A percentile compares a stretch with the other conserved stretches of the same genome.
Conservation (phyloP, 2,888 invertebrate genomes). For the Sympetrum striolatum region DNA sequence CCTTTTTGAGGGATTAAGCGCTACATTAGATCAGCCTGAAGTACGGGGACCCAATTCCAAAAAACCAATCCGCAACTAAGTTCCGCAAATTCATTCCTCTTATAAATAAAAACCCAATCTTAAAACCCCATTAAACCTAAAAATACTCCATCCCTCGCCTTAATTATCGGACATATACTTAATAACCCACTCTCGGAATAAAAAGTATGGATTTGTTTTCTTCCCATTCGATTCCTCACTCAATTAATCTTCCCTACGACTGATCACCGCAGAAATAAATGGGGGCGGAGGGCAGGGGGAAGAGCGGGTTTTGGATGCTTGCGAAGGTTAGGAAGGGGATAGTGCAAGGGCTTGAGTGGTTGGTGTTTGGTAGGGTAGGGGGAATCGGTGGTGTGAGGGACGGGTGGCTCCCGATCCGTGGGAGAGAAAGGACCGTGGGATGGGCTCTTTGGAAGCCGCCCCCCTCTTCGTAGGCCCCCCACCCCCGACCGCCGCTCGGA, state of each 20-base stretch:
- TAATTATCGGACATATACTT: not conserved
- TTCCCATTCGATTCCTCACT: not conserved
- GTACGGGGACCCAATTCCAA: slow-evolving; percentile 54
- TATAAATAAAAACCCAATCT: slow-evolving; percentile 56
- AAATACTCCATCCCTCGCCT: slow-evolving; percentile 52
- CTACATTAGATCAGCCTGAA: slow-evolving; percentile 49
- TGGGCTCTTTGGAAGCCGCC: not conserved
- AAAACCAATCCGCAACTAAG: slow-evolving; percentile 54
- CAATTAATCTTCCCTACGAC: not conserved
- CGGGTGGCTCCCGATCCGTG: slow-evolving; percentile 59
- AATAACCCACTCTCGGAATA: not conserved
- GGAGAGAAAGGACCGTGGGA: slow-evolving; percentile 20
- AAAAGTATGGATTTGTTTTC: not conserved
- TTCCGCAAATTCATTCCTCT: slow-evolving; percentile 55
- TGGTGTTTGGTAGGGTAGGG: not conserved
- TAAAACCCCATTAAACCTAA: slow-evolving; percentile 56
- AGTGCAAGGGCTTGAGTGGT: not conserved
- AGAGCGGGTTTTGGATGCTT: not conserved
- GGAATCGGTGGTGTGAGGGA: slow-evolving; percentile 6
- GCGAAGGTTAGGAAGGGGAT: not conserved
- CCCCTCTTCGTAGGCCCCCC: slow-evolving; percentile 15
- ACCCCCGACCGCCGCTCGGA: slow-evolving; percentile 24
- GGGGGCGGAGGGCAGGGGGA: too few species aligned
- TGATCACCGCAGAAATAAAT: not conserved
- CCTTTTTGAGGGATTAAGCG: too few species aligned